These are phyloP conservation scores for Callionymus lyra DNA, from an alignment of 2,113 vertebrate species.

Conservation along the genomic window DNA sequence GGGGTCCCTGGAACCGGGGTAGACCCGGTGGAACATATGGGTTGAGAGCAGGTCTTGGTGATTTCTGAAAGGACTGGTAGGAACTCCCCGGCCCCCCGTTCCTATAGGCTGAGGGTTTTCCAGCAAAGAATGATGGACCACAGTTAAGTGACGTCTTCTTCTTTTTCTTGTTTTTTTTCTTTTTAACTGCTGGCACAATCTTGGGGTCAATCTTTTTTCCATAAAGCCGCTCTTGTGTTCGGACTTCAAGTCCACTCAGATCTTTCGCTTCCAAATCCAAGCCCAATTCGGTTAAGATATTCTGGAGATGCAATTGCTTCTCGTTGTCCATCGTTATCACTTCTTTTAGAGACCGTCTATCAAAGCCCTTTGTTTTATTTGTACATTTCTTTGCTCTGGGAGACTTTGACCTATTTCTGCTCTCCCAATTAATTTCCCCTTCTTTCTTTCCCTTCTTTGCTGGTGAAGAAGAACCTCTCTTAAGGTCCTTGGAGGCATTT, in stretches of 20 bases:
- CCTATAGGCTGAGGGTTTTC: too few species aligned
- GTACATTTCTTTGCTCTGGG: background rate
- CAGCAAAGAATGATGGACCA: too few species aligned
- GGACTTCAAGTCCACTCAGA: conserved; percentile 28
- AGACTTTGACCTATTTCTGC: conserved; percentile 7
- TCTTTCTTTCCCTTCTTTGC: background rate
- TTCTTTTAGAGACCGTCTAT: background rate
- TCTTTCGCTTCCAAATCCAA: conserved; percentile 41
- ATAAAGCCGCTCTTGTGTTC: conserved; percentile 47
- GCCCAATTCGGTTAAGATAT: conserved; percentile 40
- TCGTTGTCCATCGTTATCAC: conserved; percentile 4
- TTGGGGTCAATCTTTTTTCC: conserved; percentile 18
- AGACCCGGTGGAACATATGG: too few species aligned
- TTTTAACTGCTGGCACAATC: background rate
- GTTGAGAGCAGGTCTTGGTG: too few species aligned
- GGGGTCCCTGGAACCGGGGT: too few species aligned
- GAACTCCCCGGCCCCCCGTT: too few species aligned
- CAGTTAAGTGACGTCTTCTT: too few species aligned
- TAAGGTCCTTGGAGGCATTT: too few species aligned
- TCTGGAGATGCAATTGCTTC: conserved; percentile 30
- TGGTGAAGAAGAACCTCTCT: too few species aligned
- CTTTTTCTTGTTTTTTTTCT: background rate
- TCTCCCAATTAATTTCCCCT: background rate
- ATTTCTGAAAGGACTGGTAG: too few species aligned
- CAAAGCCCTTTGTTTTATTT: too few species aligned